Base-by-base conservation (phyloP, 2,113 vertebrate genomes). In the Thryonomys swinderianus region DNA sequence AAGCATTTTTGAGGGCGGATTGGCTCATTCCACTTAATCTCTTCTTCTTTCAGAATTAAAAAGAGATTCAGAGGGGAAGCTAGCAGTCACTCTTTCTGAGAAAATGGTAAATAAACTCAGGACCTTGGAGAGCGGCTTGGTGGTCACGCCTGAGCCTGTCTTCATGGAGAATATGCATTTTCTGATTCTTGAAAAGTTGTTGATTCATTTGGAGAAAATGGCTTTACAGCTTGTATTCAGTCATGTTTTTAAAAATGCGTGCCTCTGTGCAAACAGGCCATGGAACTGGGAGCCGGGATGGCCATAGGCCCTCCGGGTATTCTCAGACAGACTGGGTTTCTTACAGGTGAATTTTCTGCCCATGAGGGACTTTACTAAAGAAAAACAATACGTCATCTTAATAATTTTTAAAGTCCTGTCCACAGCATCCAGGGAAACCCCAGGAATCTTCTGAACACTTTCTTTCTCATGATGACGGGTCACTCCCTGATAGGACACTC, bases 141-240 rank as follows among this genome's bases (percentile, higher is more conserved):
- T 0, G 4, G 3, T 14, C 3, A 2, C 0, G 2, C 6, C 67
- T 7, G 71, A 3, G 4, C 10, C 8, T 1, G 42, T 5, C 73
- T 62, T 40, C 30, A 20, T 1, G 25, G 30, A 66, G 8, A 64
- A n/a, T 0, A 1, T 11, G 12, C 13, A 17, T 53, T 57, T 59
- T 34, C 20, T 25, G 53, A 27, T 71, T 80, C 79, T 57, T 51
- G 37, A 61, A 76, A 93, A 85, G 20, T 3, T 80, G 82, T 9
- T 48, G 53, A 42, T 59, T 88, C 45, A 69, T 37, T 85, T 53
- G 53, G 30, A 55, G 85, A 42, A 62, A 27, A 53, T 30, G 78
- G 1, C 30, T 25, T 81, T 42, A n/a, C 20, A 7, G 71, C 5
- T n/a, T 55, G n/a, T 42, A 57, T 82, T 82, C 17, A 32, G 14